Percentiles rank a stretch among this genome's conserved stretches.
Evolutionary conservation across 1,140 invertebrate species (phyloP).

Genomic region (Micrasema longulum): DNA sequence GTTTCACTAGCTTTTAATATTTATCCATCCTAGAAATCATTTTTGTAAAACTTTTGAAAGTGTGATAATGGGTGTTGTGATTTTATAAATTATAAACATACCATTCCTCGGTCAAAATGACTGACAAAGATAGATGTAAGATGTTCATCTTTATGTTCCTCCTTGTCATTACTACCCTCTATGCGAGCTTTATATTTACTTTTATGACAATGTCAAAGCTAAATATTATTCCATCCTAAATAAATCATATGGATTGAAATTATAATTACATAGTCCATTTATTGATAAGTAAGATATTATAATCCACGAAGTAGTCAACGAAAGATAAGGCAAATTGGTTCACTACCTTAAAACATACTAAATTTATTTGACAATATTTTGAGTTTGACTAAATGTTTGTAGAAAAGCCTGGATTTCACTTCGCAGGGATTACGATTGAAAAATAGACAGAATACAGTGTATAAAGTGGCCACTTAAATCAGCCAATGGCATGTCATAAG

Average conservation of each 20-base stretch:
- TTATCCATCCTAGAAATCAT: conserved; percentile 14
- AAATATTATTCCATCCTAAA: neutral
- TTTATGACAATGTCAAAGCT: no score
- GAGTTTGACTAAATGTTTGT: no score
- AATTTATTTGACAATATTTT: no score
- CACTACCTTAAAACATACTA: no score
- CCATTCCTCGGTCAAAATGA: conserved; percentile 4
- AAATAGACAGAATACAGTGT: no score
- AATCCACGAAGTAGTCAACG: no score
- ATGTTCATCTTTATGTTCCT: neutral
- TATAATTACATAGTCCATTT: neutral
- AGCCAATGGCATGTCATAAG: no score
- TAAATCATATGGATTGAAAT: neutral
- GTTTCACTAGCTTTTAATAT: conserved; percentile 33
- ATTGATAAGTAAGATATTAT: no score
- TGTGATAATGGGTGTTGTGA: conserved; percentile 20
- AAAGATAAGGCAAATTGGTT: no score
- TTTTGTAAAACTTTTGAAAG: conserved; percentile 11
- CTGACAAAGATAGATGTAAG: neutral
- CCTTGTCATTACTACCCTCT: neutral
- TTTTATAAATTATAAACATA: conserved; percentile 8
- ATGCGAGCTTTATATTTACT: neutral
- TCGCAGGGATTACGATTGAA: no score
- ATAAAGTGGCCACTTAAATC: no score
- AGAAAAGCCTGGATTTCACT: no score